A percentile compares a stretch with the other conserved stretches of the same genome.
Conservation (phyloP, 2,888 invertebrate species). For the Herminia tarsipennalis region DNA sequence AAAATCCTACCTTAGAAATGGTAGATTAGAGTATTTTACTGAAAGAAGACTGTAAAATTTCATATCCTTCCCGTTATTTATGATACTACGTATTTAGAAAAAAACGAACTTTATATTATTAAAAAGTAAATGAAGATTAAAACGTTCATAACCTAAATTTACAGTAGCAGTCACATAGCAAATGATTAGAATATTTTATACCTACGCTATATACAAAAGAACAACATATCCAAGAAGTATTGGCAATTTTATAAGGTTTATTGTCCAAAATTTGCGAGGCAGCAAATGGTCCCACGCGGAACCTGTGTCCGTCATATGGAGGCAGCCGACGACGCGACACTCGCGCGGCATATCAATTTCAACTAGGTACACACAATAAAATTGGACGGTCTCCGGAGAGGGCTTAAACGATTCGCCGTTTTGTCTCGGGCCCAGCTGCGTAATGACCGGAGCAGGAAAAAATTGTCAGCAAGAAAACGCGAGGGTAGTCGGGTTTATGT, state of each 20-base stretch:
- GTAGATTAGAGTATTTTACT: no score
- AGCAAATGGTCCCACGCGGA: constrained; percentile 57
- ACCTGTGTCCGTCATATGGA: constrained; percentile 65
- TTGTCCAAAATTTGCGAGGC: constrained; percentile 53
- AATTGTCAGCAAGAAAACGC: constrained; percentile 86
- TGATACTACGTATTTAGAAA: no score
- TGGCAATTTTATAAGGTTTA: constrained; percentile 45
- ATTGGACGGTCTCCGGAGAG: constrained; percentile 84
- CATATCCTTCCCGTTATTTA: no score
- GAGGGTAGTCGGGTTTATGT: constrained; percentile 85
- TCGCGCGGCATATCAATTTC: constrained; percentile 84
- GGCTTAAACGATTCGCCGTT: constrained; percentile 86
- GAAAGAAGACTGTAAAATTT: no score
- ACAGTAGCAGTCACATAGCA: no score
- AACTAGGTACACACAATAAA: constrained; percentile 84
- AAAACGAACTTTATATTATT: no score
- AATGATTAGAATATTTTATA: no score
- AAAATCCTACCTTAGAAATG: no score
- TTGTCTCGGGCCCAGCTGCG: constrained; percentile 85
- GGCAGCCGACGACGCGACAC: constrained; percentile 63
- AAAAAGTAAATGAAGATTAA: no score
- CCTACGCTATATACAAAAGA: no score
- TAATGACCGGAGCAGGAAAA: constrained; percentile 85
- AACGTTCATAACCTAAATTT: no score
- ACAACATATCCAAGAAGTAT: constrained; percentile 39